A percentile compares a stretch with the other conserved stretches of the same genome.
Conservation (phyloP, 1,140 invertebrate species). For the Bombus impatiens region DNA sequence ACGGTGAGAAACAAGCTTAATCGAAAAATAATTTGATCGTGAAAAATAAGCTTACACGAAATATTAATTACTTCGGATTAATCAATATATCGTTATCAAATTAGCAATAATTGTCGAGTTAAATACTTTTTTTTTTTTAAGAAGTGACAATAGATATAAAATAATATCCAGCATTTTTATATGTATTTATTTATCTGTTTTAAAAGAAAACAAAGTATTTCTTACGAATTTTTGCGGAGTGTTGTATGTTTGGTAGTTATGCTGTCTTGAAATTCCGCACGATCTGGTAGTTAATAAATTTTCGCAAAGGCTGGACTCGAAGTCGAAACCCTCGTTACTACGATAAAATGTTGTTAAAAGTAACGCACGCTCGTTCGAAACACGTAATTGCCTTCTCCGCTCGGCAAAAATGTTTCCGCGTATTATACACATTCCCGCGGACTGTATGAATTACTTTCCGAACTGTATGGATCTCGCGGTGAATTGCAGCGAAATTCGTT, state of each 20-base stretch:
- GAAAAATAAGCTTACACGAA: not conserved
- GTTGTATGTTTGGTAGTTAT: no score
- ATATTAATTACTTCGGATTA: not conserved
- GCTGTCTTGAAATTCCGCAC: not conserved
- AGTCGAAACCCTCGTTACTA: not conserved
- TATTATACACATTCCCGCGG: not conserved
- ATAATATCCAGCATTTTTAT: no score
- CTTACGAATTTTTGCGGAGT: no score
- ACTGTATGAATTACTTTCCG: slow-evolving; percentile 7
- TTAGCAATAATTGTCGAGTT: no score
- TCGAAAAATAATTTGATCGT: not conserved
- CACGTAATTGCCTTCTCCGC: not conserved
- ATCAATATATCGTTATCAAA: no score
- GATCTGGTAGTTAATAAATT: not conserved
- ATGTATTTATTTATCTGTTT: no score
- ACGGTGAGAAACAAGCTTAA: not conserved
- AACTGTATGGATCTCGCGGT: not conserved
- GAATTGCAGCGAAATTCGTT: slow-evolving; percentile 9
- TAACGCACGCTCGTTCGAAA: not conserved
- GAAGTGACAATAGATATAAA: no score
- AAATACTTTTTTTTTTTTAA: no score
- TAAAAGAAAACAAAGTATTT: no score
- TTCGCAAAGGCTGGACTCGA: not conserved
- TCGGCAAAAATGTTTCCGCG: not conserved
- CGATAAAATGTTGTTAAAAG: slow-evolving; percentile 13